These are phyloP conservation scores for Agrotis ipsilon DNA, from an alignment of 2,888 invertebrate genomes.

Conservation along the genomic window DNA sequence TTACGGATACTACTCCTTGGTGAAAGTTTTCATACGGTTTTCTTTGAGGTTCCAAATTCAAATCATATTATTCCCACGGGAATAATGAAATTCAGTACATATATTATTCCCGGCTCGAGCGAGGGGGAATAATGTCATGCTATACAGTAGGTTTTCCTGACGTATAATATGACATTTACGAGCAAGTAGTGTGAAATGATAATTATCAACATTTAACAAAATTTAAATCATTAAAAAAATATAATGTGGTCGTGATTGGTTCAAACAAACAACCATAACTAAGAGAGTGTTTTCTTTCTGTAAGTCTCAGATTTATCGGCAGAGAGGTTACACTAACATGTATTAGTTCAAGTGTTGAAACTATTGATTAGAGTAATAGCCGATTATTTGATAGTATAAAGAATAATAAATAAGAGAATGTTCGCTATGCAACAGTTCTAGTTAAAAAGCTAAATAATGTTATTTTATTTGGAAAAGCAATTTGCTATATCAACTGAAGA, in stretches of 20 bases:
- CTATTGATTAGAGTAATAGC: conserved; percentile 36
- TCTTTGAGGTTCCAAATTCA: no score
- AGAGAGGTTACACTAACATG: conserved; percentile 4
- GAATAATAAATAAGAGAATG: conserved; percentile 8
- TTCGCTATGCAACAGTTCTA: neutral
- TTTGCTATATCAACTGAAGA: conserved; percentile 13
- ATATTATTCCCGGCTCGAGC: no score
- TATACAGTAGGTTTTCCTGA: no score
- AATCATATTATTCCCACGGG: no score
- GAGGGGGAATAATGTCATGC: no score
- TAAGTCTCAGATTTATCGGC: conserved; percentile 26
- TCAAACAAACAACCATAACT: neutral
- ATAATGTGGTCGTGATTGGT: neutral
- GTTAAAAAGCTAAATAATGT: neutral
- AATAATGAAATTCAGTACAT: no score
- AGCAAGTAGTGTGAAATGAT: no score
- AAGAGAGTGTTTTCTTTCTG: conserved; percentile 3
- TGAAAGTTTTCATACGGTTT: no score
- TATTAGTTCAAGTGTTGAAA: conserved; percentile 38
- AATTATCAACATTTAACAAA: no score
- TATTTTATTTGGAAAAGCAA: conserved; percentile 5
- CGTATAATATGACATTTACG: no score
- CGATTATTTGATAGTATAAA: conserved; percentile 35
- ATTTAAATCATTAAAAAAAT: neutral
- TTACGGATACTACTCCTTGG: no score